Conservation (phyloP, 2,113 vertebrate species). For the Channa argus region DNA sequence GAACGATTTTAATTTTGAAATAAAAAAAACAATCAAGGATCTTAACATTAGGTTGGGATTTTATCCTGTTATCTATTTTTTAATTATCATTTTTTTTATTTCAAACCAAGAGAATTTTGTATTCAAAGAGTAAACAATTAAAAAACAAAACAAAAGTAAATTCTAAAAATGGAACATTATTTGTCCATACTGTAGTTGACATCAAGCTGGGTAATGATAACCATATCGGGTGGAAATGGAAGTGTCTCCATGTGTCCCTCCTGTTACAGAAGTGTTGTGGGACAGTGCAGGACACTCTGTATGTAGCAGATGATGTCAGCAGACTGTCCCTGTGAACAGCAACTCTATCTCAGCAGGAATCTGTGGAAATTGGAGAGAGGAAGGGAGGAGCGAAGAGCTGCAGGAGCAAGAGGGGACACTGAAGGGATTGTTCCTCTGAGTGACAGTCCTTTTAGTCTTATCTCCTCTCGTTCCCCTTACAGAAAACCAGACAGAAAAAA, state of each 20-base stretch:
- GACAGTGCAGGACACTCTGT: slow-evolving; percentile 38
- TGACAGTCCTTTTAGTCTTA: slow-evolving; percentile 87
- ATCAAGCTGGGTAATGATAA: background rate
- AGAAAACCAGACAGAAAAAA: slow-evolving; percentile 70
- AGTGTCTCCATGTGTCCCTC: slow-evolving; percentile 20
- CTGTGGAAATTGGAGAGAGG: slow-evolving; percentile 82
- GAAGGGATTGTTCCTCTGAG: slow-evolving; percentile 87
- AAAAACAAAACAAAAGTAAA: too few relatives aligned
- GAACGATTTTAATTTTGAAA: too few relatives aligned
- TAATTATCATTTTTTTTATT: too few relatives aligned
- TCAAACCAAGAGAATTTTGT: too few relatives aligned
- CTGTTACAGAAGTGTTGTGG: slow-evolving; percentile 29
- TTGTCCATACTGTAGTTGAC: too few relatives aligned
- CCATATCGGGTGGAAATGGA: background rate
- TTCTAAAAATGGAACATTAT: too few relatives aligned
- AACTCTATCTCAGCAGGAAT: slow-evolving; percentile 81
- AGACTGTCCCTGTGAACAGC: slow-evolving; percentile 71
- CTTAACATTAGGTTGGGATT: too few relatives aligned
- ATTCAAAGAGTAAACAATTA: too few relatives aligned
- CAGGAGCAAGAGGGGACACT: slow-evolving; percentile 77
- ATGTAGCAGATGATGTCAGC: slow-evolving; percentile 76
- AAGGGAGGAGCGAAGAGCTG: slow-evolving; percentile 58
- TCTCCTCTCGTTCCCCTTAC: slow-evolving; percentile 77
- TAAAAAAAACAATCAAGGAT: too few relatives aligned
- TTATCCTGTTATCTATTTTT: too few relatives aligned